phyloP scores from a whole-genome alignment of 2,888 invertebrate genomes.

The Tenthredo mesomela region DNA sequence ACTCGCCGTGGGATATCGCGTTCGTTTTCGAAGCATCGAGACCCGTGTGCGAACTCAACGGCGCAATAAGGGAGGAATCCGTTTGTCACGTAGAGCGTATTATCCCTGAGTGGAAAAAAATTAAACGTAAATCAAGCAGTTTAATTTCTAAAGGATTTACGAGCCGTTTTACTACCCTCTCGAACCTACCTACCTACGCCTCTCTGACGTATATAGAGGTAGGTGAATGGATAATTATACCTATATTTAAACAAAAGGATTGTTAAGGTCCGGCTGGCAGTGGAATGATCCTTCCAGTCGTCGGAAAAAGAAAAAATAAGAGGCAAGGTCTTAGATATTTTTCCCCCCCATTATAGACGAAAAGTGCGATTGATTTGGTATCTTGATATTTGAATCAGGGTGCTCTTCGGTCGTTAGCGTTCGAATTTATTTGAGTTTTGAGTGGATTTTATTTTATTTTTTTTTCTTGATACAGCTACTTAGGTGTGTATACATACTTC shows the following conservation, averaged over 20 bases:
- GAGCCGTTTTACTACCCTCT: slow-evolving; percentile 11
- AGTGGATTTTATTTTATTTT: not conserved
- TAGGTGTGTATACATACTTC: not conserved
- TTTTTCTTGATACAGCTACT: not conserved
- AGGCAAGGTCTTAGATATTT: not conserved
- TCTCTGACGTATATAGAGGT: not conserved
- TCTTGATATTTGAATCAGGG: not conserved
- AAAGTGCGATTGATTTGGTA: not conserved
- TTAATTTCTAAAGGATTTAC: slow-evolving; percentile 47
- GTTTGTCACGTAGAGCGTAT: slow-evolving; percentile 48
- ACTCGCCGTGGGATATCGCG: not conserved
- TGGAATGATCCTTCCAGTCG: not conserved
- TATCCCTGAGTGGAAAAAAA: slow-evolving; percentile 30
- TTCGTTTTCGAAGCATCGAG: slow-evolving; percentile 13
- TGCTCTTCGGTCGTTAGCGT: not conserved
- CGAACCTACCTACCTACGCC: not conserved
- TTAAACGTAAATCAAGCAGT: slow-evolving; percentile 38
- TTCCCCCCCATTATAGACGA: not conserved
- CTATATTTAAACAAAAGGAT: not conserved
- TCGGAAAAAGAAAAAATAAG: not conserved
- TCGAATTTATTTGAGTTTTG: not conserved
- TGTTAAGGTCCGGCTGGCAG: not conserved
- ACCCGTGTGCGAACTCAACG: not conserved
- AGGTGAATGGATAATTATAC: not conserved
- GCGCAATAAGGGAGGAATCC: slow-evolving; percentile 40